phyloP scores from a whole-genome alignment of 2,888 invertebrate genomes.

The Cynaeus angustus region DNA sequence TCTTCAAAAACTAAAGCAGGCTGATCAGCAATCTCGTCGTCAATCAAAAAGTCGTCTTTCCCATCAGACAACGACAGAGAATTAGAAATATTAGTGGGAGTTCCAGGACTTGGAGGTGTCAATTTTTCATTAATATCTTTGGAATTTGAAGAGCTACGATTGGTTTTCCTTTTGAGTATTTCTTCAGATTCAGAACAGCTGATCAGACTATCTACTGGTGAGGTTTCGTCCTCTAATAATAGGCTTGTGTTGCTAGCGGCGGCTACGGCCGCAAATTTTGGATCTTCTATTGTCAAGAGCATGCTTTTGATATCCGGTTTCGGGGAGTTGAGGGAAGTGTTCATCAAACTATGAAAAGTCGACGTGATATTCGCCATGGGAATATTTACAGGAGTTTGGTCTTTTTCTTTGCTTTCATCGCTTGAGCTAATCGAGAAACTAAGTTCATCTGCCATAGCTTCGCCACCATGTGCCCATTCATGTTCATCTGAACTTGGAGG shows the following conservation, averaged over 20 bases:
- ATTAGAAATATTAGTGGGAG: slow-evolving; percentile 85
- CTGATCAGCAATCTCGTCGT: slow-evolving; percentile 94
- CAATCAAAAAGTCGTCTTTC: slow-evolving; percentile 87
- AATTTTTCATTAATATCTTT: slow-evolving; percentile 71
- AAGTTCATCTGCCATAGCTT: slow-evolving; percentile 79
- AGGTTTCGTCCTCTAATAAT: slow-evolving; percentile 87
- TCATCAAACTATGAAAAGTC: slow-evolving; percentile 62
- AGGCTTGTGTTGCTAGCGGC: slow-evolving; percentile 80
- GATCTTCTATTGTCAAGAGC: slow-evolving; percentile 80
- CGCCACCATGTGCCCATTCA: slow-evolving; percentile 76
- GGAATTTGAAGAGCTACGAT: slow-evolving; percentile 71
- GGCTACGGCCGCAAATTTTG: slow-evolving; percentile 83
- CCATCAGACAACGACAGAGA: slow-evolving; percentile 88
- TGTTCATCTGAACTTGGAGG: slow-evolving; percentile 74
- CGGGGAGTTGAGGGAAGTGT: slow-evolving; percentile 53
- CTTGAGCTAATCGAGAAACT: slow-evolving; percentile 74
- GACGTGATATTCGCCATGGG: slow-evolving; percentile 54
- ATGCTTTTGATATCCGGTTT: slow-evolving; percentile 71
- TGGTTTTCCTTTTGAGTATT: slow-evolving; percentile 63
- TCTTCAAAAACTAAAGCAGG: slow-evolving; percentile 88
- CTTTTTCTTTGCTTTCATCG: slow-evolving; percentile 72
- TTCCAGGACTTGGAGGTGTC: slow-evolving; percentile 77
- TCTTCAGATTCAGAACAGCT: slow-evolving; percentile 79
- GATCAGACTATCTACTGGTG: slow-evolving; percentile 85
- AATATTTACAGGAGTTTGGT: slow-evolving; percentile 44